Evolutionary conservation across 2,113 vertebrate species (phyloP).

Genomic region (Myxocyprinus asiaticus): DNA sequence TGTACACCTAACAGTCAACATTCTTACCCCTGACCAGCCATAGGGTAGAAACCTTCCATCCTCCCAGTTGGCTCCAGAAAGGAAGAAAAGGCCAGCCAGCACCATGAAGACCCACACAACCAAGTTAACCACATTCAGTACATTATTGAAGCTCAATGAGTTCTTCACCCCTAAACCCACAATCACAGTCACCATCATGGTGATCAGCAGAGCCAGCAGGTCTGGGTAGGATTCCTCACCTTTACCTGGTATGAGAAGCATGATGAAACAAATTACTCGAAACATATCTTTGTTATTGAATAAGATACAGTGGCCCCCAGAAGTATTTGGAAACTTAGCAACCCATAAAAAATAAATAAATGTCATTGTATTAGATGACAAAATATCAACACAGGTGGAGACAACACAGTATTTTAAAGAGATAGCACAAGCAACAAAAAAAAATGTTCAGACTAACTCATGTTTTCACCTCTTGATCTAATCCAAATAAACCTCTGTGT

Average conservation of each 20-base stretch:
- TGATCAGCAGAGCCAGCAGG: slow-evolving; percentile 89
- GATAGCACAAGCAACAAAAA: no score
- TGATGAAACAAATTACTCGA: neutral
- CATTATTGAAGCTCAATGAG: slow-evolving; percentile 92
- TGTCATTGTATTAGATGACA: no score
- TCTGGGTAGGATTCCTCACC: slow-evolving; percentile 94
- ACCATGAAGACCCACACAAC: slow-evolving; percentile 94
- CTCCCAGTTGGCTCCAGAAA: slow-evolving; percentile 88
- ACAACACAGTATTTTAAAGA: no score
- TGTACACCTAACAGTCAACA: neutral
- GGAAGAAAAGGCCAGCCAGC: slow-evolving; percentile 89
- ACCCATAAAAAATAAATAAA: no score
- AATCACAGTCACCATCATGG: slow-evolving; percentile 85
- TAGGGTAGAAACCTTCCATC: slow-evolving; percentile 88
- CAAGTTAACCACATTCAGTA: slow-evolving; percentile 91
- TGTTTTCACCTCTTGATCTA: no score
- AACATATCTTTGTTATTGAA: no score
- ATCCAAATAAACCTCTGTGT: no score
- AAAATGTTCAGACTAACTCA: no score
- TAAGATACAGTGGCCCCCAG: no score
- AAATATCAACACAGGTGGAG: no score
- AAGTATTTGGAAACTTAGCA: no score
- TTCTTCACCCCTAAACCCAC: slow-evolving; percentile 91
- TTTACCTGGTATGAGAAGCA: slow-evolving; percentile 76
- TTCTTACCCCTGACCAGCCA: slow-evolving; percentile 96